phyloP scores from a whole-genome alignment of 2,888 invertebrate genomes.

The Cephus spinipes region DNA sequence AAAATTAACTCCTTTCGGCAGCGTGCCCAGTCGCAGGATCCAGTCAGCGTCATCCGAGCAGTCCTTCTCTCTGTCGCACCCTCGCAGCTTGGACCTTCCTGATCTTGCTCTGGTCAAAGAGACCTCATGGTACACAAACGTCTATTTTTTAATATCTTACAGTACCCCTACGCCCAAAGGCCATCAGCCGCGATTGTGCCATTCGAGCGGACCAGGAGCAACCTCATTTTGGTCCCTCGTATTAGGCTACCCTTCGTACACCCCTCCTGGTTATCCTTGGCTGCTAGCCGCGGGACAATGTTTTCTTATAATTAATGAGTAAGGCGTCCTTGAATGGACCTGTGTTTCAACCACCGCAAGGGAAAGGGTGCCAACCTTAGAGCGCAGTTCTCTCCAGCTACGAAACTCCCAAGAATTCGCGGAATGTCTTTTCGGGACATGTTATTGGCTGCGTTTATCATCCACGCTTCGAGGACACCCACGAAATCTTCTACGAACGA shows the following conservation, averaged over 20 bases:
- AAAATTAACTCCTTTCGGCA: constrained; percentile 10
- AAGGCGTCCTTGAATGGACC: constrained; percentile 55
- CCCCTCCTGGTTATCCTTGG: not conserved
- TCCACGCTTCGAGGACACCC: constrained; percentile 29
- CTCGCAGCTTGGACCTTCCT: not conserved
- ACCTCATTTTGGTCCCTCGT: not conserved
- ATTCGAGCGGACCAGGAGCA: constrained; percentile 21
- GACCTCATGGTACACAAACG: not conserved
- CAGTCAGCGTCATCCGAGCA: not conserved
- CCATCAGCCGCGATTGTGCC: constrained; percentile 15
- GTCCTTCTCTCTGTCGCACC: not conserved
- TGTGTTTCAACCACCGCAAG: constrained; percentile 44
- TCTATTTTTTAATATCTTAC: not conserved
- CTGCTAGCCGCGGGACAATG: constrained; percentile 49
- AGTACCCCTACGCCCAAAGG: not conserved
- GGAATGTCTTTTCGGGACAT: constrained; percentile 50
- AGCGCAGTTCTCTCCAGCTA: constrained; percentile 42
- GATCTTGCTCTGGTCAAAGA: not conserved
- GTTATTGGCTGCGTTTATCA: constrained; percentile 50
- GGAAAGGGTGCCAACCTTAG: constrained; percentile 39
- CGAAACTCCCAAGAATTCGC: constrained; percentile 47
- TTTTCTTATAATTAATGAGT: constrained; percentile 64
- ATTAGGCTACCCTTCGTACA: not conserved
- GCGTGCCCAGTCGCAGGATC: not conserved
- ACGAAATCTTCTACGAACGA: constrained; percentile 31